Evolutionary conservation across 2,888 invertebrate genomes (phyloP).

Genomic region (Teinopalpus imperialis): DNA sequence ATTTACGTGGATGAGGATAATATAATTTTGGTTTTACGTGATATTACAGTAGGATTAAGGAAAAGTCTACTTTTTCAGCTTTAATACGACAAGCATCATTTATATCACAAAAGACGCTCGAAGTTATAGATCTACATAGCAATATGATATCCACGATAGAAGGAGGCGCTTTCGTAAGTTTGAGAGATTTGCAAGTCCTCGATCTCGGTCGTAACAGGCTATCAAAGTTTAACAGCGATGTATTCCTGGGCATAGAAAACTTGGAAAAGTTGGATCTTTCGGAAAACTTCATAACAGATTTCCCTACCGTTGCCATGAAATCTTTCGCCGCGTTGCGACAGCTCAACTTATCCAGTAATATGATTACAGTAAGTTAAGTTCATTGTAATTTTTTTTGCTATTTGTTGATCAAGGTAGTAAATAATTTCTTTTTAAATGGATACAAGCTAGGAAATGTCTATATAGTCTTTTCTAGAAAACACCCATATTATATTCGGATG

Average conservation of each 20-base stretch:
- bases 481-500: no score
- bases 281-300: constrained; percentile 91
- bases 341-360: constrained; percentile 91
- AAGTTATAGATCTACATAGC: constrained; percentile 89
- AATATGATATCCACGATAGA: constrained; percentile 90
- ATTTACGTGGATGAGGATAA: no score
- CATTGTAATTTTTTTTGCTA: neutral
- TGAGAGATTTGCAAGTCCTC: constrained; percentile 85
- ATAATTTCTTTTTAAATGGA: no score
- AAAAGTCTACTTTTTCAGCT: constrained; percentile 83
- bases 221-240: constrained; percentile 91
- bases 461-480: no score
- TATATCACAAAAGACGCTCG: constrained; percentile 85
- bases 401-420: no score
- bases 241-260: constrained; percentile 89
- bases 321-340: constrained; percentile 86
- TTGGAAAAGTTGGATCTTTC: constrained; percentile 91
- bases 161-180: constrained; percentile 87
- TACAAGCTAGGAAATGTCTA: no score
- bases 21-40: no score
- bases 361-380: constrained; percentile 85
- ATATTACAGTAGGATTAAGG: no score
- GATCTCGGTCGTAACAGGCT: constrained; percentile 90
- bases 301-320: constrained; percentile 89
- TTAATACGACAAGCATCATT: constrained; percentile 86